Evolutionary conservation across 2,797 vertebrate genomes (phyloP), one percentile per base, ranked within the genome.

Genomic region (Helicolenus hilgendorfi): DNA sequence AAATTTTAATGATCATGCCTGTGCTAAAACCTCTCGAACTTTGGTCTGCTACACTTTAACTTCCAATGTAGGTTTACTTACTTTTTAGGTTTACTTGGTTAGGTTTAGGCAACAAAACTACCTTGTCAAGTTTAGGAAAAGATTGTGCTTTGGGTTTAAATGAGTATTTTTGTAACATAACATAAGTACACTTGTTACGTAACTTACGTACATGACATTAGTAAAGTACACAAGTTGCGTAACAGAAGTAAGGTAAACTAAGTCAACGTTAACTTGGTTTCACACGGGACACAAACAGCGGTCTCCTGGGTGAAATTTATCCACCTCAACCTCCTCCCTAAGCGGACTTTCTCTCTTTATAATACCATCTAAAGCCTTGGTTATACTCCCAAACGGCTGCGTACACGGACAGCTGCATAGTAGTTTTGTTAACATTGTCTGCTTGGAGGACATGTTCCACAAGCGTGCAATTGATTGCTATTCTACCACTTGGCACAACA

Each of bases 11-110:
- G 18, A 41, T 41, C 38, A 41, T 41, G 38, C 38, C 38, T 15
- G 2, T 41, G 0, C 0, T 41, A 41, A 41, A 41, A 41, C 38
- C 0, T 41, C 38, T 45, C 15, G 0, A 45, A 45, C 41, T 45
- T 45, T 18, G 14, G 14, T 45, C 41, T 45, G 41, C 41, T 45
- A 18, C 41, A 45, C 15, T 45, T 45, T 41, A 41, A 15, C 38
- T 41, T 41, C 38, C 38, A 41, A 41, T 41, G 0, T 41, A 41
- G 38, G 38, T 41, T 15, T 49, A 49, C 41, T 49, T 49, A 11
- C n/a, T 55, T 22, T n/a, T 55, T 55, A 55, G 53, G 53, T 22
- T 55, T 24, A 22, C 9, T 49, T 49, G 45, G 18, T 49, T 49
- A 49, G 45, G 45, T 49, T 49, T 20, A 49, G 45, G 45, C 45